Conservation (phyloP, 2,888 invertebrate species). For the Linnaemya tessellans region DNA sequence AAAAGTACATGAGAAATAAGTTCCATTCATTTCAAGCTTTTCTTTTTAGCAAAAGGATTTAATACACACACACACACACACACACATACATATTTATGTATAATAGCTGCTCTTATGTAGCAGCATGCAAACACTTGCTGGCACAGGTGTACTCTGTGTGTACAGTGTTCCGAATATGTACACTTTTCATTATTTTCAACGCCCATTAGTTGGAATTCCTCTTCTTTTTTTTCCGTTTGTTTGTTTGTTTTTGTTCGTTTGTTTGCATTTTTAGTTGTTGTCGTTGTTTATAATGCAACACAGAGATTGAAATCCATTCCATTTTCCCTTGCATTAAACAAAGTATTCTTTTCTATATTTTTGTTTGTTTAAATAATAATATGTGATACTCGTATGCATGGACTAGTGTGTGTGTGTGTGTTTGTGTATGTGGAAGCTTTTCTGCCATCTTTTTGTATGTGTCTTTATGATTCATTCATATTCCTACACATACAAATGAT, state of each 20-base stretch:
- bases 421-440: conserved; percentile 2
- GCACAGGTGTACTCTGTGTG: conserved; percentile 29
- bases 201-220: conserved; percentile 70
- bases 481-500: not conserved
- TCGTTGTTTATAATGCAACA: conserved; percentile 58
- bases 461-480: conserved; percentile 49
- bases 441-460: conserved; percentile 58
- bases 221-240: conserved; percentile 21
- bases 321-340: conserved; percentile 71
- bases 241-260: conserved; percentile 38
- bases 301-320: conserved; percentile 65
- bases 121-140: not conserved
- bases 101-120: conserved; percentile 20
- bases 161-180: conserved; percentile 43
- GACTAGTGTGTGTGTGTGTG: not conserved
- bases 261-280: conserved; percentile 41
- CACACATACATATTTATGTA: too few relatives aligned
- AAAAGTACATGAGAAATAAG: not conserved
- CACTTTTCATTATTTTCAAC: conserved; percentile 69
- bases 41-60: conserved; percentile 1
- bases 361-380: conserved; percentile 41
- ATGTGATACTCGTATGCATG: too few relatives aligned
- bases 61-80: conserved; percentile 1
- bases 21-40: conserved; percentile 13
- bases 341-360: conserved; percentile 57